A percentile compares a stretch with the other conserved stretches of the same genome.
Evolutionary conservation across 2,113 vertebrate species (phyloP).

Genomic region (Eptesicus fuscus): DNA sequence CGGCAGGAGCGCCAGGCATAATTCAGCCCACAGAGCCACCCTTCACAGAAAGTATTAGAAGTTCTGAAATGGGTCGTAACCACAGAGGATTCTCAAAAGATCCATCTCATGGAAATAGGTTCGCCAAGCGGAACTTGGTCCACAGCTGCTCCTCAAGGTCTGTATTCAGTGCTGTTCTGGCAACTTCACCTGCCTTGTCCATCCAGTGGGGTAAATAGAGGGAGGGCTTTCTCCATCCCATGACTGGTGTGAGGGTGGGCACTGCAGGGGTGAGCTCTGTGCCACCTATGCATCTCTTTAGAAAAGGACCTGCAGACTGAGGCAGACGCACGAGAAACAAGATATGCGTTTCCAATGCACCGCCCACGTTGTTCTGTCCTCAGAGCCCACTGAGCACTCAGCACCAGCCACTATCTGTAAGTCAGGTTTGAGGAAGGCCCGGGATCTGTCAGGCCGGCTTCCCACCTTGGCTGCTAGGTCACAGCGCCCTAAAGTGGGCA

Average conservation of each 20-base stretch:
- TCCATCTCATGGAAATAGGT: not conserved
- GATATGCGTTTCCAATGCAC: rapidly evolving
- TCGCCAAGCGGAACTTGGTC: not conserved
- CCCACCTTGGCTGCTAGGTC: not conserved
- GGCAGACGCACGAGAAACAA: not conserved
- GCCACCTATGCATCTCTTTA: not conserved
- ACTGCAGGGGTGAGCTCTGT: not conserved
- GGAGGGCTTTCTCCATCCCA: not conserved
- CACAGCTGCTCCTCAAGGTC: not conserved
- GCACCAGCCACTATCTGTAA: not conserved
- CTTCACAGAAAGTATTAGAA: not conserved
- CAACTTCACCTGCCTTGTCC: not conserved
- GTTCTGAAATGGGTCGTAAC: not conserved
- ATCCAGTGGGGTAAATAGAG: not conserved
- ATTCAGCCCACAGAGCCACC: not conserved
- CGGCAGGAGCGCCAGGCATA: not conserved
- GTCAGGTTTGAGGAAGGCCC: not conserved
- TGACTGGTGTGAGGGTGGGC: no score
- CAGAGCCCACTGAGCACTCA: no score
- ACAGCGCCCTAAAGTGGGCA: not conserved
- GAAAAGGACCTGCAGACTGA: not conserved
- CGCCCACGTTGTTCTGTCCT: not conserved
- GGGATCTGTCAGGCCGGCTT: not conserved
- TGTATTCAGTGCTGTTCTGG: not conserved
- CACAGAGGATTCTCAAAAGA: not conserved